Evolutionary conservation across 2,888 invertebrate species (phyloP).

Genomic region (Heliconius cydno): DNA sequence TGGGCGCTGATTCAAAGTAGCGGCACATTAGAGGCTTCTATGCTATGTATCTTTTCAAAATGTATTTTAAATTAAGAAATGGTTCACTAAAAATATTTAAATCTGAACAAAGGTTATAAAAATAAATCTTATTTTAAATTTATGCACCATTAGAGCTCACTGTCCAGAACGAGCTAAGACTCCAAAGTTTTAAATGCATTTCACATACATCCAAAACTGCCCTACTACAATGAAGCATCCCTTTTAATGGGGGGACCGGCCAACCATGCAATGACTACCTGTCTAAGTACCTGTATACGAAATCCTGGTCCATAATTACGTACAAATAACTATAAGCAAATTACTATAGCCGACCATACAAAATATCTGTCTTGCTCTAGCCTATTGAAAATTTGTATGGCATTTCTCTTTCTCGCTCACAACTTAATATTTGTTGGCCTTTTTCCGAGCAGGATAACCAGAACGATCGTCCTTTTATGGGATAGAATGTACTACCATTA

Average conservation of each 20-base stretch:
- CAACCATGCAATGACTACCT: constrained; percentile 78
- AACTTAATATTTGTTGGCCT: constrained; percentile 80
- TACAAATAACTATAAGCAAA: constrained; percentile 69
- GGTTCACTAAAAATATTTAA: background rate
- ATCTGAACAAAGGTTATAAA: constrained; percentile 11
- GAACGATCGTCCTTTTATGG: constrained; percentile 43
- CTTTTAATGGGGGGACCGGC: constrained; percentile 75
- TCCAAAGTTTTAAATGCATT: constrained; percentile 64
- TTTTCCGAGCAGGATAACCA: constrained; percentile 58
- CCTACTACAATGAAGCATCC: constrained; percentile 67
- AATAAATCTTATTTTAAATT: constrained; percentile 58
- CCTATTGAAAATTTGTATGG: constrained; percentile 56
- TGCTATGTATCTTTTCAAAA: background rate
- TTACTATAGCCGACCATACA: constrained; percentile 57
- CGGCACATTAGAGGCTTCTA: background rate
- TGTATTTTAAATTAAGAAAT: background rate
- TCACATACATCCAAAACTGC: constrained; percentile 64
- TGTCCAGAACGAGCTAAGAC: constrained; percentile 66
- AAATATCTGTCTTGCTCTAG: constrained; percentile 65
- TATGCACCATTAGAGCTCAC: constrained; percentile 75
- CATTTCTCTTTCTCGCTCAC: constrained; percentile 58
- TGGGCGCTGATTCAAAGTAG: background rate
- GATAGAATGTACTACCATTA: constrained; percentile 37
- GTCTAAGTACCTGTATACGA: constrained; percentile 69
- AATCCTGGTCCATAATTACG: constrained; percentile 76